Conservation (phyloP, 2,113 vertebrate species). For the Gadus chalcogrammus region DNA sequence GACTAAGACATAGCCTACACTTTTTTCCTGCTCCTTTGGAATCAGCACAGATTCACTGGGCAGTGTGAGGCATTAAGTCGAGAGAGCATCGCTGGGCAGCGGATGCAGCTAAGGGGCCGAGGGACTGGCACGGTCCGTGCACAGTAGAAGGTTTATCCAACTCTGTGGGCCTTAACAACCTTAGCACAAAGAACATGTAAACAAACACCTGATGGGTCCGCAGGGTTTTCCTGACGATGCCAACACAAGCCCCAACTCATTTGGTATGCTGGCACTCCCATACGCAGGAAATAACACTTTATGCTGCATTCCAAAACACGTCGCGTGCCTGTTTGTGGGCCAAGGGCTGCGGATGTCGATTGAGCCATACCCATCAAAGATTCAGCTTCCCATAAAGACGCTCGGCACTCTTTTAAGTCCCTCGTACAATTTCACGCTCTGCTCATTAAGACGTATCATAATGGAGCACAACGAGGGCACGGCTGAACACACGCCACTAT, state of each 20-base stretch:
- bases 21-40: constrained; percentile 40
- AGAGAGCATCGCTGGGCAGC: no score
- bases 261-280: background rate
- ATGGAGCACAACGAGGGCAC: constrained; percentile 24
- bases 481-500: background rate
- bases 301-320: background rate
- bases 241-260: constrained; percentile 39
- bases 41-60: no score
- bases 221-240: constrained; percentile 35
- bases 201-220: constrained; percentile 33
- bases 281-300: constrained; percentile 1
- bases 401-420: constrained; percentile 55
- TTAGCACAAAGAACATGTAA: constrained; percentile 53
- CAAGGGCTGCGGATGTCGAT: background rate
- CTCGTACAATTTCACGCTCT: constrained; percentile 59
- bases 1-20: constrained; percentile 39
- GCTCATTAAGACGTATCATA: constrained; percentile 58
- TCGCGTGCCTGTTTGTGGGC: background rate
- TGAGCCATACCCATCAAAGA: background rate
- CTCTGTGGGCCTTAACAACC: constrained; percentile 31
- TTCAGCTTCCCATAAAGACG: constrained; percentile 44
- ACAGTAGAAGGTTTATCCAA: constrained; percentile 29
- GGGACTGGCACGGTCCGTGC: constrained; percentile 27
- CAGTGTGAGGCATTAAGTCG: no score
- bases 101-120: background rate